Percentiles rank a stretch among this genome's conserved stretches.
phyloP scores from a whole-genome alignment of 2,888 invertebrate genomes.

The Cistogaster globosa region DNA sequence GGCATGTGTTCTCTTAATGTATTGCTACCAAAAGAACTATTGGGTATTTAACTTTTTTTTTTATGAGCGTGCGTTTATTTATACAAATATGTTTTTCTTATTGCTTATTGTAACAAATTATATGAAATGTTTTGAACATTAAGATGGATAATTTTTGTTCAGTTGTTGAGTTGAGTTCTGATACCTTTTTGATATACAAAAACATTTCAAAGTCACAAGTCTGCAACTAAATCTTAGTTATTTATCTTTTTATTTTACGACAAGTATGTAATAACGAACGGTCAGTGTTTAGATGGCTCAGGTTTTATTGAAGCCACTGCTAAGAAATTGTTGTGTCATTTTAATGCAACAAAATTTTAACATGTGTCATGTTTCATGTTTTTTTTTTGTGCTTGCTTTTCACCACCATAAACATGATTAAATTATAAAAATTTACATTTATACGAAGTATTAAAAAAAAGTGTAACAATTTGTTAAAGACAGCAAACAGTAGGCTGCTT shows the following conservation, averaged over 20 bases:
- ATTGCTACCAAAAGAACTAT: neutral
- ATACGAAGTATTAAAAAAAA: conserved; percentile 29
- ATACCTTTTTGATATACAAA: conserved; percentile 22
- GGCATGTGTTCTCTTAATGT: no score
- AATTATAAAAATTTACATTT: conserved; percentile 55
- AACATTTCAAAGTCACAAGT: neutral
- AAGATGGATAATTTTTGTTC: conserved; percentile 35
- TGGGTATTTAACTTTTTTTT: neutral
- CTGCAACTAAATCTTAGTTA: neutral
- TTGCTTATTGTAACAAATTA: conserved; percentile 53
- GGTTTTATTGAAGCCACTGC: conserved; percentile 5
- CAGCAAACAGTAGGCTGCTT: conserved; percentile 23
- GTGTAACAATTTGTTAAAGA: conserved; percentile 46
- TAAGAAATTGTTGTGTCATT: conserved; percentile 60
- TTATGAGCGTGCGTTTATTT: conserved; percentile 32
- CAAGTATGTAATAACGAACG: conserved; percentile 31
- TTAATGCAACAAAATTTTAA: conserved; percentile 56
- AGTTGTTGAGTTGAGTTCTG: conserved; percentile 9
- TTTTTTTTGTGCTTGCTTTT: neutral
- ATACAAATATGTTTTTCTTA: conserved; percentile 35
- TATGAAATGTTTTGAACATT: conserved; percentile 50
- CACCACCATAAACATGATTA: conserved; percentile 23
- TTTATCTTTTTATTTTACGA: conserved; percentile 10
- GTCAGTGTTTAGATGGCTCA: neutral
- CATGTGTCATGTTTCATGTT: conserved; percentile 66